Base-by-base conservation (phyloP, 2,113 vertebrate genomes). In the Hipposideros armiger region DNA sequence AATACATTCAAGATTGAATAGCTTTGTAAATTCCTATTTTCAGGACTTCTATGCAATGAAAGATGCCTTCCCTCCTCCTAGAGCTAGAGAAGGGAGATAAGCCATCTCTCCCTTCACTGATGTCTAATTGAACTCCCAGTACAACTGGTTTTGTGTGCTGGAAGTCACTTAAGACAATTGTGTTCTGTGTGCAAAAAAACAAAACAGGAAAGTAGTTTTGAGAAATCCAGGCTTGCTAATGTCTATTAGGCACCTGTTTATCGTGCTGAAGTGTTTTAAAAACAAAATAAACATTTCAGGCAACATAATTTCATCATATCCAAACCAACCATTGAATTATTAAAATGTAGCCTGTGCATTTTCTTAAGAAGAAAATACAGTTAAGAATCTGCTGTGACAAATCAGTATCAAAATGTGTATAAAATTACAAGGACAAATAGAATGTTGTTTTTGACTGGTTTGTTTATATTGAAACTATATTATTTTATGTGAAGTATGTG, bases 401-500 rank as follows among this genome's bases (percentile, higher is more conserved):
- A 98, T 98, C 97, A 97, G 93, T 98, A 97, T 96, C 92, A 97
- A 98, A 97, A 96, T 97, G 58, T 93, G 81, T 92, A 83, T 91
- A 91, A 98, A 98, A 98, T 97, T 98, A 95, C 85, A 96, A 96
- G 95, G 98, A 98, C 97, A 98, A 98, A 97, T 98, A 97, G 90
- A 98, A 97, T 98, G 98, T 98, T 98, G 96, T 97, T 99, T 94
- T 97, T 97, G 93, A 98, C 96, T 98, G 97, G 93, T 98, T 98
- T 98, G 94, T 96, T 97, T 98, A 95, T 98, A 98, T 98, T 98
- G 98, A 97, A 98, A 98, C 54, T 64, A 82, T 98, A 98, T 98
- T 98, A 98, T 98, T 98, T 98, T 98, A 98, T 98, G 97, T 98
- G 98, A 98, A 98, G 97, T 97, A 98, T 97, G 96, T 82, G 89